Evolutionary conservation across 2,888 invertebrate genomes (phyloP).

Genomic region (Lydus trimaculatus): DNA sequence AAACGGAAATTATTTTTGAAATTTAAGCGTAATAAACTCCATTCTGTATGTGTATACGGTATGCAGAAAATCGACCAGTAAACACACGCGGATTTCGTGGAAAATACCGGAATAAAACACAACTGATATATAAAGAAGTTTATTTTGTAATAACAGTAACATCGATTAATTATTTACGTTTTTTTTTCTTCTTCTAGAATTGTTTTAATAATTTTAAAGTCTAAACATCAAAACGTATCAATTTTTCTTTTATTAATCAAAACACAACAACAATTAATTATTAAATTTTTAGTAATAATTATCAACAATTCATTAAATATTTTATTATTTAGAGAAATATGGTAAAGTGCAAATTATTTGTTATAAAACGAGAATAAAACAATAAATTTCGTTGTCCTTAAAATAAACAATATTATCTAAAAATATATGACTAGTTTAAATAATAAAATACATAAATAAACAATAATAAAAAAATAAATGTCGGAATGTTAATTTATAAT

Average conservation of each 20-base stretch:
- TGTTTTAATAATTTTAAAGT: constrained; percentile 17
- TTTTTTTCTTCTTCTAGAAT: constrained; percentile 16
- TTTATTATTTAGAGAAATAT: neutral
- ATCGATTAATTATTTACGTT: constrained; percentile 22
- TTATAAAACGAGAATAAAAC: neutral
- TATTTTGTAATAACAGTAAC: constrained; percentile 34
- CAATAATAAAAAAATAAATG: neutral
- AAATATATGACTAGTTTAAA: neutral
- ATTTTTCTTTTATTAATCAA: neutral
- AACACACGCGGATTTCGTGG: no score
- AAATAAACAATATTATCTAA: neutral
- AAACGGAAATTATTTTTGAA: no score
- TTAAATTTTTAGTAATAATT: neutral
- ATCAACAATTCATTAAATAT: constrained; percentile 1
- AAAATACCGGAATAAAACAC: neutral
- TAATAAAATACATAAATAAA: neutral
- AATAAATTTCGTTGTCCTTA: constrained; percentile 5
- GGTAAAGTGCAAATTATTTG: neutral
- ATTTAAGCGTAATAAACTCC: no score
- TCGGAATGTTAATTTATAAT: constrained; percentile 1
- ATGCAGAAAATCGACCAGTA: neutral
- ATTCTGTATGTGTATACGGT: no score
- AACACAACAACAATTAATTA: neutral
- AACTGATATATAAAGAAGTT: constrained; percentile 27
- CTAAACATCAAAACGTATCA: constrained; percentile 25